Evolutionary conservation across 1,140 invertebrate genomes (phyloP), one percentile per base, ranked within the genome.

Genomic region (Drosophila sturtevanti): DNA sequence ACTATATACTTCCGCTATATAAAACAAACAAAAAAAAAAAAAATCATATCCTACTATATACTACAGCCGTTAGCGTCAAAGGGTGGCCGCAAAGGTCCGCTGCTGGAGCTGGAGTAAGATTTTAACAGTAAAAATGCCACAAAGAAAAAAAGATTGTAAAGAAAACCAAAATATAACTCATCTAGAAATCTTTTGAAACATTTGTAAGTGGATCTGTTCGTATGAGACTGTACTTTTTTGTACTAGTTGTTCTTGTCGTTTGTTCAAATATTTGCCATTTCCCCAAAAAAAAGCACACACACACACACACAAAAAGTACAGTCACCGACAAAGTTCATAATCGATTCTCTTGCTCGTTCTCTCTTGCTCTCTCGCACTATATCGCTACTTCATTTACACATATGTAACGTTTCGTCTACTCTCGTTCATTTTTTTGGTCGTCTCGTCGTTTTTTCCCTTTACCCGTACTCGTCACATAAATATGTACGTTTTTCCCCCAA

Each of bases 31-130:
- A 63, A 67, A 60, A 68, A 59, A 59, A 72, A 60, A 65, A 73
- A 67, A 87, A 79, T 81, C 77, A 44, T 89, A 78, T 90, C 86
- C 72, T 81, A 90, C 77, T 90, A 75, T 84, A 80, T 82, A 89
- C 85, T 84, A 75, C 85, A 91, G 90, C 90, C 86, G 69, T 69
- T 78, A 89, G 76, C 90, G 80, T 77, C 90, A 80, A 91, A 90
- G 77, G 86, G 85, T 81, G 80, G 78, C 81, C 82, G 87, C 85
- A 79, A 85, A 68, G 80, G 77, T 79, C 85, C 80, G 86, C 89
- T 91, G 86, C 89, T 91, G 90, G 90, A 91, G 77, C 86, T 90
- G 81, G 91, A 91, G 69, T 56, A 56, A 56, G 41, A 48, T 21
- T 48, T 21, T 11, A 21, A 48, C 41, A 48, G 41, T 44, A 16